A percentile compares a stretch with the other conserved stretches of the same genome.
These are phyloP conservation scores for Anguilla obscura DNA, from an alignment of 2,797 vertebrate genomes.

Conservation along the genomic window DNA sequence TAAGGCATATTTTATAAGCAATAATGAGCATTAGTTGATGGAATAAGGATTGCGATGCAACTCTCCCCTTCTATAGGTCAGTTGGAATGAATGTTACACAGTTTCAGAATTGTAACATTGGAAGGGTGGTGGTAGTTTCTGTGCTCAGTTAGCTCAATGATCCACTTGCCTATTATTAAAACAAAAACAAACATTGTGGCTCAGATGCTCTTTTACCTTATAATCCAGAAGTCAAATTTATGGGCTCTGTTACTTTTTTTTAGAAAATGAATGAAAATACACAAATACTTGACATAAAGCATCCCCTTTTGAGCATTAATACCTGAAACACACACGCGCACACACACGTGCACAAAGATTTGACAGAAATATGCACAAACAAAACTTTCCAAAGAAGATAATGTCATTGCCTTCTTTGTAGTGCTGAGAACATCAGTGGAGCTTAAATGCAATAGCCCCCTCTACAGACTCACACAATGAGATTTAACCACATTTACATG, in stretches of 20 bases:
- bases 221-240: not conserved
- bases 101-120: not conserved
- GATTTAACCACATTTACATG: not conserved
- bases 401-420: not conserved
- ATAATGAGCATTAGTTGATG: conserved; percentile 55
- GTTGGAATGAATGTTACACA: not conserved
- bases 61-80: conserved; percentile 35
- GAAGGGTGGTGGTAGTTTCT: not conserved
- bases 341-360: not conserved
- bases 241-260: not conserved
- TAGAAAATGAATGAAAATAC: not conserved
- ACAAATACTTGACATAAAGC: not conserved
- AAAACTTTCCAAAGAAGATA: not conserved
- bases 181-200: not conserved
- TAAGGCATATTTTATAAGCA: conserved; percentile 65
- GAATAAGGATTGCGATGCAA: conserved; percentile 35
- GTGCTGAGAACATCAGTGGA: not conserved
- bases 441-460: conserved; percentile 40
- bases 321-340: too few species aligned
- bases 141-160: not conserved
- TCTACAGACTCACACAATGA: conserved; percentile 20
- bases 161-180: not conserved
- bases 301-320: not conserved
- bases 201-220: not conserved
- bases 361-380: not conserved